These are phyloP conservation scores for Benthosema pterotum DNA, from an alignment of 2,797 vertebrate genomes.

Conservation along the genomic window DNA sequence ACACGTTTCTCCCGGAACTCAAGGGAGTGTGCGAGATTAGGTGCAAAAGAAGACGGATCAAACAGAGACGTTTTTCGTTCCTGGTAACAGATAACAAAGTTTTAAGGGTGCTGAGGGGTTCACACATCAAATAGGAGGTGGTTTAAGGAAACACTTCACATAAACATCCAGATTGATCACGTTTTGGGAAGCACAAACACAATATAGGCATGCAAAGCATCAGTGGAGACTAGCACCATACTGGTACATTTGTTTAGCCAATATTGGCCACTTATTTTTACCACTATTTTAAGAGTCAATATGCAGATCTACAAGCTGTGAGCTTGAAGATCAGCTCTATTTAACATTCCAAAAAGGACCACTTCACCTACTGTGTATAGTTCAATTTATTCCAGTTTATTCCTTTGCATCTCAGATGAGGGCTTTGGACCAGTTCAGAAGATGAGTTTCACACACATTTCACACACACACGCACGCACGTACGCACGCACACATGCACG, in stretches of 20 bases:
- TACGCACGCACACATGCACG: too few relatives aligned
- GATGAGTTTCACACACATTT: too few relatives aligned
- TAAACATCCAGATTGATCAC: slow-evolving; percentile 21
- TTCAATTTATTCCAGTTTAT: too few relatives aligned
- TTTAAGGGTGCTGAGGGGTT: slow-evolving; percentile 39
- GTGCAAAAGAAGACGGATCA: slow-evolving; percentile 52
- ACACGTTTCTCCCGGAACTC: slow-evolving; percentile 33
- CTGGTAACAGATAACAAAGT: slow-evolving; percentile 32
- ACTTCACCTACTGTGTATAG: too few relatives aligned
- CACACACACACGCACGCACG: too few relatives aligned
- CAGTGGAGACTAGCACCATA: too few relatives aligned
- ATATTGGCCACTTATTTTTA: too few relatives aligned
- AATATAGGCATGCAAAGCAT: background rate
- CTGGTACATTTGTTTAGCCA: too few relatives aligned
- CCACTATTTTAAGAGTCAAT: background rate
- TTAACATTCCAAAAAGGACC: too few relatives aligned
- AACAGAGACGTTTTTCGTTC: slow-evolving; percentile 25
- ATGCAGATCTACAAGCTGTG: background rate
- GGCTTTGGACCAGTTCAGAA: too few relatives aligned
- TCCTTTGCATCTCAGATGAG: too few relatives aligned
- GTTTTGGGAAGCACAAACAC: slow-evolving; percentile 4
- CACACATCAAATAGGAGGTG: slow-evolving; percentile 27
- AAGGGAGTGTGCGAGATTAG: slow-evolving; percentile 30
- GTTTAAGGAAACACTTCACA: slow-evolving; percentile 34
- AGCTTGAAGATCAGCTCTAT: too few relatives aligned